A percentile compares a stretch with the other conserved stretches of the same genome.
These are phyloP conservation scores for Agrochola macilenta DNA, from an alignment of 2,888 invertebrate species.

Conservation along the genomic window DNA sequence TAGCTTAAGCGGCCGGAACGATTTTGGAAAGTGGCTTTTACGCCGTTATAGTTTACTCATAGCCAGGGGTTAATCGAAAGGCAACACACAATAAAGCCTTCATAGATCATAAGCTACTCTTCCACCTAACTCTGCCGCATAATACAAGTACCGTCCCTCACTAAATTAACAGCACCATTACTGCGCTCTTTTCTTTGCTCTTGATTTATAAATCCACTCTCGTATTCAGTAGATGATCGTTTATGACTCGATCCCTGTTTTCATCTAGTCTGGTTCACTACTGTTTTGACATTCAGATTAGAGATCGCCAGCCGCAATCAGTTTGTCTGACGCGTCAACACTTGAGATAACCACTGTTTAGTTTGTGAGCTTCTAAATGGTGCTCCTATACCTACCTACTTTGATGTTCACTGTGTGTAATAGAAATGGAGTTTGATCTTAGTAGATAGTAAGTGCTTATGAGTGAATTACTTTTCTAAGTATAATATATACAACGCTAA, in stretches of 20 bases:
- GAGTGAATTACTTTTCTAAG: background rate
- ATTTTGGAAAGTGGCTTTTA: slow-evolving; percentile 13
- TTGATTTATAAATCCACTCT: slow-evolving; percentile 29
- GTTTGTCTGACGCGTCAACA: slow-evolving; percentile 38
- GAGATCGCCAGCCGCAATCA: slow-evolving; percentile 39
- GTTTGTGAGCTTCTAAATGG: slow-evolving; percentile 29
- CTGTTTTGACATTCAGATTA: slow-evolving; percentile 71
- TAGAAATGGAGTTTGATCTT: background rate
- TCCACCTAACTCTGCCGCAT: slow-evolving; percentile 4
- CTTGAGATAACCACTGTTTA: slow-evolving; percentile 49
- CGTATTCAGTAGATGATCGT: slow-evolving; percentile 30
- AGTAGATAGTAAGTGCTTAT: background rate
- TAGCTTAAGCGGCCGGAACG: background rate
- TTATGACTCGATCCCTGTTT: slow-evolving; percentile 22
- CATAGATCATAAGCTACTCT: slow-evolving; percentile 1
- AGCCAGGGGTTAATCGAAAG: slow-evolving; percentile 9
- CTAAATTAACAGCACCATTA: slow-evolving; percentile 41
- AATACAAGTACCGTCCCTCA: background rate
- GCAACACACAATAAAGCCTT: slow-evolving; percentile 15
- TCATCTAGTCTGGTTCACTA: slow-evolving; percentile 53
- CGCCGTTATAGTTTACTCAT: slow-evolving; percentile 1
- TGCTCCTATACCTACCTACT: background rate
- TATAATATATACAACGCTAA: background rate
- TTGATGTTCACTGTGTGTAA: background rate
- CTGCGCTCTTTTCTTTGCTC: slow-evolving; percentile 21